These are phyloP conservation scores for Cremastobaeus sp. DNA, from an alignment of 2,888 invertebrate species.

Conservation along the genomic window DNA sequence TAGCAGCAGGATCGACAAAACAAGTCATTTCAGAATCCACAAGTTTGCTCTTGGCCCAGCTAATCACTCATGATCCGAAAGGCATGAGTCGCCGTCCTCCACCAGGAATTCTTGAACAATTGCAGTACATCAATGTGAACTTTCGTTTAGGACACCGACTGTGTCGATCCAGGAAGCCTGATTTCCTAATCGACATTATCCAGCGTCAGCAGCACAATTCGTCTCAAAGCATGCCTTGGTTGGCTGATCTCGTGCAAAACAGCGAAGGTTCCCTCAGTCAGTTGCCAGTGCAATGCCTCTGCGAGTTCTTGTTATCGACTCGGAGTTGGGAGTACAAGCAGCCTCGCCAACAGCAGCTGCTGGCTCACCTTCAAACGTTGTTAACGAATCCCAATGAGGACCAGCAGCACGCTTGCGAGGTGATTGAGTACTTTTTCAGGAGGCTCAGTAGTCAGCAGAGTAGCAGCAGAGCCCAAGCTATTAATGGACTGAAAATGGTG, in stretches of 20 bases:
- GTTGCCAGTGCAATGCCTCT: conserved; percentile 97
- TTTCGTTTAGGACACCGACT: conserved; percentile 92
- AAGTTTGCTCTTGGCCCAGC: conserved; percentile 89
- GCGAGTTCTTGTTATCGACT: conserved; percentile 92
- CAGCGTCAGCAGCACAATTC: conserved; percentile 89
- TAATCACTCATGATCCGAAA: conserved; percentile 91
- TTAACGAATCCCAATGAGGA: conserved; percentile 80
- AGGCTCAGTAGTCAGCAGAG: conserved; percentile 90
- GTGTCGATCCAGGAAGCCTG: conserved; percentile 92
- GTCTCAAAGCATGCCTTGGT: conserved; percentile 97
- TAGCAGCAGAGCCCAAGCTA: conserved; percentile 87
- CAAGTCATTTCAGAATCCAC: conserved; percentile 93
- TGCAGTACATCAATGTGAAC: conserved; percentile 87
- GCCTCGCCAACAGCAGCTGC: conserved; percentile 87
- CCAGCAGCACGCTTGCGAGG: conserved; percentile 86
- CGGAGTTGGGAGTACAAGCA: conserved; percentile 83
- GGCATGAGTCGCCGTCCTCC: conserved; percentile 92
- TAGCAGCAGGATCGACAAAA: conserved; percentile 93
- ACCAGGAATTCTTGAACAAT: conserved; percentile 85
- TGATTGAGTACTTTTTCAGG: conserved; percentile 92
- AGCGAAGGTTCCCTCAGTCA: conserved; percentile 92
- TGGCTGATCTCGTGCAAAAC: conserved; percentile 94
- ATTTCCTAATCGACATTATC: conserved; percentile 94
- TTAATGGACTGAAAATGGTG: conserved; percentile 85
- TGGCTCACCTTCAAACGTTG: conserved; percentile 82